Percentiles rank a stretch among this genome's conserved stretches.
Evolutionary conservation across 2,888 invertebrate genomes (phyloP).

Genomic region (Perizoma affinitatum): DNA sequence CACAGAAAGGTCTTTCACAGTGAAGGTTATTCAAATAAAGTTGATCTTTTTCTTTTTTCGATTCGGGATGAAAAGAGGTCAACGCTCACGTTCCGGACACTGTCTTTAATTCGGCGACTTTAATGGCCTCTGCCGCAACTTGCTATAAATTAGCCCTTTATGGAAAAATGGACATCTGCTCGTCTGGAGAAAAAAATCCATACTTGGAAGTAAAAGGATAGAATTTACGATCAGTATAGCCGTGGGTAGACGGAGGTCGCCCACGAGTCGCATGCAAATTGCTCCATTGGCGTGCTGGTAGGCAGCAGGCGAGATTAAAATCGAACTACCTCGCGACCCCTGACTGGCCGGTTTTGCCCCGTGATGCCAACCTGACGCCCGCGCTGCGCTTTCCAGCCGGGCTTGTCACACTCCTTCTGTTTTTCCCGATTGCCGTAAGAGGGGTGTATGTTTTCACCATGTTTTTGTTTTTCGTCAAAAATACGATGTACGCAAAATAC

Average conservation of each 20-base stretch:
- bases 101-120: conserved; percentile 72
- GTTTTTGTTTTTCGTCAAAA: too few species aligned
- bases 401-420: conserved; percentile 13
- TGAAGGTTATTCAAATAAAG: conserved; percentile 42
- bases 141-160: conserved; percentile 79
- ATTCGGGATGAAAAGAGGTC: conserved; percentile 54
- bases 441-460: background rate
- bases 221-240: conserved; percentile 81
- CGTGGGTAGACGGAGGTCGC: conserved; percentile 76
- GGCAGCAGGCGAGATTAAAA: conserved; percentile 65
- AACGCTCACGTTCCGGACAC: conserved; percentile 61
- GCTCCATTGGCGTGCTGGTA: conserved; percentile 67
- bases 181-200: conserved; percentile 68
- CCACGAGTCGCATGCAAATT: conserved; percentile 81
- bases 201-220: conserved; percentile 78
- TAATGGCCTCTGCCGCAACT: conserved; percentile 70
- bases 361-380: conserved; percentile 27
- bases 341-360: conserved; percentile 37
- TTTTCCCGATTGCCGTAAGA: conserved; percentile 24
- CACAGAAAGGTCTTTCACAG: conserved; percentile 29
- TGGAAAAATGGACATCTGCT: conserved; percentile 80
- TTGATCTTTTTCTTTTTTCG: conserved; percentile 37
- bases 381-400: conserved; percentile 12
- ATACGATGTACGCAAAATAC: too few species aligned
- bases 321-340: conserved; percentile 63